Conservation (phyloP, 2,113 vertebrate species). For the Rhagologus leucostigma region DNA sequence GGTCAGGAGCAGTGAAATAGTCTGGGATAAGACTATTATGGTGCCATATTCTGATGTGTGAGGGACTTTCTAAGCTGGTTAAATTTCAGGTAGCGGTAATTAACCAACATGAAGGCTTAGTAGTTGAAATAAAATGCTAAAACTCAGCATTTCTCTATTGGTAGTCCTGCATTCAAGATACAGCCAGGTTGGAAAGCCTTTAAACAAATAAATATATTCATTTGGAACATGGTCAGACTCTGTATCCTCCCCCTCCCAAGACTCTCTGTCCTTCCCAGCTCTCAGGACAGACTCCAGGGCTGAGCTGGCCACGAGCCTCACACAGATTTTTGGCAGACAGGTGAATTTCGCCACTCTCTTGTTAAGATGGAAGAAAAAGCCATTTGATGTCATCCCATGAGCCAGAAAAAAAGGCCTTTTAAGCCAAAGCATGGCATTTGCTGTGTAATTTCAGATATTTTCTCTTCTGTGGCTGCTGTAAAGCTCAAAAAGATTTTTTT, state of each 20-base stretch:
- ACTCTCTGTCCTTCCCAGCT: not conserved
- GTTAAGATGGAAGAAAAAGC: not conserved
- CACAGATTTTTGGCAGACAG: not conserved
- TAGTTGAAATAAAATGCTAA: not conserved
- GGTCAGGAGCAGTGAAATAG: not conserved
- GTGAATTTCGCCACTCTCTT: not conserved
- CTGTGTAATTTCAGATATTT: not conserved
- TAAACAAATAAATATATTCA: not conserved
- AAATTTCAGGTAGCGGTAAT: not conserved
- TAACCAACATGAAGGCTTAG: not conserved
- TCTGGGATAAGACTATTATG: not conserved
- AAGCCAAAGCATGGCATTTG: not conserved
- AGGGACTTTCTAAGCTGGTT: not conserved
- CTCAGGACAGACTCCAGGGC: accelerated
- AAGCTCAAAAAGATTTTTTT: not conserved
- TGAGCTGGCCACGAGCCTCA: not conserved
- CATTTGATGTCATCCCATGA: not conserved
- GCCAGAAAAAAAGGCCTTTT: not conserved
- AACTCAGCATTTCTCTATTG: not conserved
- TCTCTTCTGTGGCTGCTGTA: not conserved
- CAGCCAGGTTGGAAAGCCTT: not conserved
- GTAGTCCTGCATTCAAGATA: not conserved
- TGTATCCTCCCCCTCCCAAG: not conserved
- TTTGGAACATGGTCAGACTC: not conserved
- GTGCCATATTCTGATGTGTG: not conserved